phyloP scores from a whole-genome alignment of 2,797 vertebrate species.

The Scyliorhinus canicula region DNA sequence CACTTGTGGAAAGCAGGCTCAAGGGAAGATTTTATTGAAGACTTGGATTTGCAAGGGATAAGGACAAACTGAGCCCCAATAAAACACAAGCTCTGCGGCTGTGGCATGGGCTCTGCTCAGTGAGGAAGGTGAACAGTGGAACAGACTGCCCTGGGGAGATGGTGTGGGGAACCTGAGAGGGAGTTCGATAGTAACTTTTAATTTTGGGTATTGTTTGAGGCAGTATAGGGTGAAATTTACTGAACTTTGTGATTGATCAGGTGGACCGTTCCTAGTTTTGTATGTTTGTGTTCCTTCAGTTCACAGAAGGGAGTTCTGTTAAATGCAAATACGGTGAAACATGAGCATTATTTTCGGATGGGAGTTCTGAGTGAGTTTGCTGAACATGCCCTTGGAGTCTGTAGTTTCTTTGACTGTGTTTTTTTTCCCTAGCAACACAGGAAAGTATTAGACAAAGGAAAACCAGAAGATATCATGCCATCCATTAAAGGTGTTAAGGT shows the following conservation, averaged over 20 bases:
- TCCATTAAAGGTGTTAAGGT: conserved; percentile 92
- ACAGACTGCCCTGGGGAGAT: background rate
- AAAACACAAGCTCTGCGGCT: background rate
- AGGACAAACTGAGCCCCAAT: background rate
- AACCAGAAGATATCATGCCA: conserved; percentile 96
- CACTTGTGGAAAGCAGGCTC: too few species aligned
- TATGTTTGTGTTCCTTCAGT: background rate
- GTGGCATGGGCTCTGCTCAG: background rate
- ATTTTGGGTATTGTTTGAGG: background rate
- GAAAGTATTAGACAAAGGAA: conserved; percentile 98
- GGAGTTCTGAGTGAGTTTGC: background rate
- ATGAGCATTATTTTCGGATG: too few species aligned
- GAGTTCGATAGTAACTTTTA: background rate
- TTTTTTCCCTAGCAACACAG: conserved; percentile 85
- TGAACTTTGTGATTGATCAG: too few species aligned
- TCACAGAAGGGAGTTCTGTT: background rate
- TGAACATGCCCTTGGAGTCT: background rate
- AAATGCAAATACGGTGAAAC: background rate
- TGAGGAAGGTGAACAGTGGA: background rate
- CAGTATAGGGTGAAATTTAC: background rate
- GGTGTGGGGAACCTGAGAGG: background rate
- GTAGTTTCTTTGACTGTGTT: conserved; percentile 4
- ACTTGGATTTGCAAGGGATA: background rate
- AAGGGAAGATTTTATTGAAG: background rate
- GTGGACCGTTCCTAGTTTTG: background rate